phyloP scores from a whole-genome alignment of 2,888 invertebrate genomes.

The Salticus scenicus region DNA sequence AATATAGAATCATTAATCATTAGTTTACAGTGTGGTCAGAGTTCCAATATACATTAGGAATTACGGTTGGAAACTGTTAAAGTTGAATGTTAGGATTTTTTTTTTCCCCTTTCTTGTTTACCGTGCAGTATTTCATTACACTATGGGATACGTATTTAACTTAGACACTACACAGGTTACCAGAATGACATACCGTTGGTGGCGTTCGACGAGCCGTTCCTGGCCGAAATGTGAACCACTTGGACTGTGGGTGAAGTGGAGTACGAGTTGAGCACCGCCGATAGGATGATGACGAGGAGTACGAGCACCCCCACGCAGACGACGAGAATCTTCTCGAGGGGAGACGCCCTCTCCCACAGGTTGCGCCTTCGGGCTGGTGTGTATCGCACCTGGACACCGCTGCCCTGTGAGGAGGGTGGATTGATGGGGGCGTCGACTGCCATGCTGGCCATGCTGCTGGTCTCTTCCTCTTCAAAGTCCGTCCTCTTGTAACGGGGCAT shows the following conservation, averaged over 20 bases:
- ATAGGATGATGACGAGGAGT: slow-evolving; percentile 71
- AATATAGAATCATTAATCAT: no score
- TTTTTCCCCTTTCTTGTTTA: no score
- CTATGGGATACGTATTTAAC: no score
- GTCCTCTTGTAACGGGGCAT: slow-evolving; percentile 72
- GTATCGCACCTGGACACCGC: slow-evolving; percentile 54
- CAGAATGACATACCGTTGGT: slow-evolving; percentile 2
- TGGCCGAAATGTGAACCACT: slow-evolving; percentile 53
- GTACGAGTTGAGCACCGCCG: slow-evolving; percentile 39
- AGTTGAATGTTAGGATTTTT: no score
- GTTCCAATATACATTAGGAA: no score
- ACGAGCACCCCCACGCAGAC: slow-evolving; percentile 65
- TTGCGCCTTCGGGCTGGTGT: slow-evolving; percentile 62
- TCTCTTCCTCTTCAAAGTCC: slow-evolving; percentile 73
- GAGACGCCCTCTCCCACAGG: slow-evolving; percentile 72
- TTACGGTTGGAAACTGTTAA: no score
- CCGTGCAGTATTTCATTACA: no score
- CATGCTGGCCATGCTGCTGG: slow-evolving; percentile 72
- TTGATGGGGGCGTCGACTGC: slow-evolving; percentile 71
- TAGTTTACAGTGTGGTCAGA: no score
- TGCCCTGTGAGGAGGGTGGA: slow-evolving; percentile 22
- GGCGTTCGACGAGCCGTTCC: not conserved
- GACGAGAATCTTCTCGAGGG: slow-evolving; percentile 71
- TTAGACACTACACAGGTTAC: no score
- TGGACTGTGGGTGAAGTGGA: slow-evolving; percentile 36